Percentiles rank a stretch among this genome's conserved stretches.
Evolutionary conservation across 2,113 vertebrate genomes (phyloP).

Genomic region (Pseudopipra pipra): DNA sequence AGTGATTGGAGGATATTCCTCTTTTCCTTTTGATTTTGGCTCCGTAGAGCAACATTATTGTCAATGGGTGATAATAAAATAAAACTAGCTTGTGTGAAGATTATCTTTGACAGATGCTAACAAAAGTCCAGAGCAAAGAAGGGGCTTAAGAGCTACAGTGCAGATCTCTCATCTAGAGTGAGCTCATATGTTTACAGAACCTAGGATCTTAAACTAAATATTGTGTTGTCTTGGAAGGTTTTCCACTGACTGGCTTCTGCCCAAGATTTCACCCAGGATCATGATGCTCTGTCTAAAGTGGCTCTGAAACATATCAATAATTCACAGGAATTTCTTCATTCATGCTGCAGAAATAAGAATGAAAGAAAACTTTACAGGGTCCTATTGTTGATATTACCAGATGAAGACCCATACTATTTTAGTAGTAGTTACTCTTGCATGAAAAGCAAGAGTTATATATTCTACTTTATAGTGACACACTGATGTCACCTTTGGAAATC

Average conservation of each 20-base stretch:
- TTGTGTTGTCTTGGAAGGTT: neutral
- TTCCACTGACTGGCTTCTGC: neutral
- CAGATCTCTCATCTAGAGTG: neutral
- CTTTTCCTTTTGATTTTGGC: neutral
- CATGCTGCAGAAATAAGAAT: neutral
- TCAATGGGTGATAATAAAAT: neutral
- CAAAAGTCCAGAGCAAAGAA: neutral
- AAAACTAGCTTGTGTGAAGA: neutral
- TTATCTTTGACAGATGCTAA: neutral
- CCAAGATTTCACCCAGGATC: neutral
- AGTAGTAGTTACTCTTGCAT: neutral
- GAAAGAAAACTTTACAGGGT: neutral
- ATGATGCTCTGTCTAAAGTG: neutral
- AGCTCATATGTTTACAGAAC: neutral
- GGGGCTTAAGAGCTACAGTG: neutral
- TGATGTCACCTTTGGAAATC: neutral
- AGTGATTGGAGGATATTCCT: neutral
- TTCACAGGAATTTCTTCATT: neutral
- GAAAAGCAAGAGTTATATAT: neutral
- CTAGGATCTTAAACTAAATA: neutral
- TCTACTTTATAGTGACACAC: neutral
- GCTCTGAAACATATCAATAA: neutral
- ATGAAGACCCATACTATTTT: neutral
- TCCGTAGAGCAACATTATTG: neutral
- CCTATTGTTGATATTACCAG: neutral